phyloP scores from a whole-genome alignment of 2,888 invertebrate genomes.

The Drosophila melanosoma region DNA sequence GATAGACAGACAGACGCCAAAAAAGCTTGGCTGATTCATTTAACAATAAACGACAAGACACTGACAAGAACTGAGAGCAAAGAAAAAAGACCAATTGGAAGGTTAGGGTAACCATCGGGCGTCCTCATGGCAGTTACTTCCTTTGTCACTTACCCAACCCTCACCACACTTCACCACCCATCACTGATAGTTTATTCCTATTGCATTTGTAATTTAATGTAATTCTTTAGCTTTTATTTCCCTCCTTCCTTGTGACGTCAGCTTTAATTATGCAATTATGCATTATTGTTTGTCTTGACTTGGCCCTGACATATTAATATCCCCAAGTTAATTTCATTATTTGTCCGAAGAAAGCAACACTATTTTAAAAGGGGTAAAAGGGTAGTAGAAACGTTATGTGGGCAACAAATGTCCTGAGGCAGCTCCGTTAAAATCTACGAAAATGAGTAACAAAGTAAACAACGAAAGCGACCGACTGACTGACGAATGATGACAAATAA shows the following conservation, averaged over 20 bases:
- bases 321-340: not conserved
- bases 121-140: not conserved
- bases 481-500: not conserved
- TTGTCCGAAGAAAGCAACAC: not conserved
- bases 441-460: conserved; percentile 57
- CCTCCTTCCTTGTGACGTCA: conserved; percentile 13
- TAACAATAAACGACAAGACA: conserved; percentile 1
- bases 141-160: not conserved
- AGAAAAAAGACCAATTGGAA: conserved; percentile 3
- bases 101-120: not conserved
- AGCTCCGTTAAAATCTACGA: conserved; percentile 46
- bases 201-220: not conserved
- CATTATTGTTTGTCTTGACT: not conserved
- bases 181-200: not conserved
- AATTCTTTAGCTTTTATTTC: not conserved
- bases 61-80: conserved; percentile 6
- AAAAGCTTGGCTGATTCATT: conserved; percentile 12
- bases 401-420: conserved; percentile 22
- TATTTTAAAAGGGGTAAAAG: not conserved
- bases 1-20: conserved; percentile 1
- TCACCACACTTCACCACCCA: not conserved
- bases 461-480: conserved; percentile 31
- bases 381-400: not conserved
- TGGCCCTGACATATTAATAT: not conserved
- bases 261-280: conserved; percentile 27